Evolutionary conservation across 2,113 vertebrate species (phyloP).

Genomic region (Sinocyclocheilus grahami): DNA sequence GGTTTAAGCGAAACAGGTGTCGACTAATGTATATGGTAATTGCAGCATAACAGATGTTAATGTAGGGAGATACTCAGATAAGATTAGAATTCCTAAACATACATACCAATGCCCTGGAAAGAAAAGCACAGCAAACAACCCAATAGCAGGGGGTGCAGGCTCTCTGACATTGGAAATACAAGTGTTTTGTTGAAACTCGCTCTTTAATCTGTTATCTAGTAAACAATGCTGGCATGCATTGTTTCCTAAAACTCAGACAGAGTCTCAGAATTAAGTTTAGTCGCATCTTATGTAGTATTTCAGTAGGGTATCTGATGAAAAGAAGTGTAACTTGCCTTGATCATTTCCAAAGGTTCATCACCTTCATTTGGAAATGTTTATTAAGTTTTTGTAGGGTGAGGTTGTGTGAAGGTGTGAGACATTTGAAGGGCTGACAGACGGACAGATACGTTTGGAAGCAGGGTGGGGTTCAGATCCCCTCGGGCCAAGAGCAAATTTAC

Average conservation of each 20-base stretch:
- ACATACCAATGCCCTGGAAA: constrained; percentile 60
- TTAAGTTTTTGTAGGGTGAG: neutral
- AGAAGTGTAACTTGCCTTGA: neutral
- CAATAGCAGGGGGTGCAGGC: constrained; percentile 12
- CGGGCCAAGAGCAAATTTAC: constrained; percentile 74
- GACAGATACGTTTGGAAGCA: constrained; percentile 49
- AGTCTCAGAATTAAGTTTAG: neutral
- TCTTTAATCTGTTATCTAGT: constrained; percentile 9
- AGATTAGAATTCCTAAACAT: constrained; percentile 69
- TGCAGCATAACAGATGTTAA: constrained; percentile 78
- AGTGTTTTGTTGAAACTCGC: constrained; percentile 11
- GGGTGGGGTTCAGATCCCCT: constrained; percentile 60
- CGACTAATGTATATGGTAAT: constrained; percentile 84
- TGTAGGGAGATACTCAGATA: constrained; percentile 65
- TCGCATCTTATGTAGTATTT: neutral
- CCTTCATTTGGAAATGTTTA: neutral
- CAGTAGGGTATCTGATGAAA: neutral
- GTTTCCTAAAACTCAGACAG: neutral
- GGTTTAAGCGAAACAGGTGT: constrained; percentile 79
- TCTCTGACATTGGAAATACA: constrained; percentile 40
- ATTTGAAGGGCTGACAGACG: constrained; percentile 3
- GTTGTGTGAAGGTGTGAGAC: constrained; percentile 26
- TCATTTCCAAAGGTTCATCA: neutral
- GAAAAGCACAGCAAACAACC: constrained; percentile 54
- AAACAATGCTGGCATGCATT: constrained; percentile 1